These are phyloP conservation scores for Mormoops blainvillei DNA, from an alignment of 2,113 vertebrate species.

Conservation along the genomic window DNA sequence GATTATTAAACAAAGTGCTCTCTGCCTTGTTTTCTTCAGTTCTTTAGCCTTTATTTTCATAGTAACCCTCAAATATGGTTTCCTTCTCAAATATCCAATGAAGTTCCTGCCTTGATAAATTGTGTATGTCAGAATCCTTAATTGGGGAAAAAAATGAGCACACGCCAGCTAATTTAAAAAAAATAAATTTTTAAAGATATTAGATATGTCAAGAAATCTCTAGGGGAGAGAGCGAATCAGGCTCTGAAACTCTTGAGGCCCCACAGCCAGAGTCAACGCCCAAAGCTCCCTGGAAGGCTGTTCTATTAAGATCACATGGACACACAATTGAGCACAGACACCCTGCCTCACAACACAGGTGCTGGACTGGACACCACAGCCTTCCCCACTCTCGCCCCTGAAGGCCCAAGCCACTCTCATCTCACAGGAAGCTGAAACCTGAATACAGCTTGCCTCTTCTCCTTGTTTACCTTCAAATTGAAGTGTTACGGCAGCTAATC, in stretches of 20 bases:
- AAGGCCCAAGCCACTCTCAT: background rate
- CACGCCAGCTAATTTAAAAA: background rate
- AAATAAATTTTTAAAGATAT: background rate
- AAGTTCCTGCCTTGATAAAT: background rate
- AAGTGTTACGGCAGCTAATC: background rate
- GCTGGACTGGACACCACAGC: background rate
- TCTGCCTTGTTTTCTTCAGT: slow-evolving; percentile 5
- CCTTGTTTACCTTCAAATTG: background rate
- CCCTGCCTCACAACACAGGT: rapidly evolving
- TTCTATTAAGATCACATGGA: background rate
- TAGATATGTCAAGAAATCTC: background rate
- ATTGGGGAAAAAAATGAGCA: background rate
- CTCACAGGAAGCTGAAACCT: background rate
- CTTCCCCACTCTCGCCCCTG: background rate
- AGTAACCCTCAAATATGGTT: background rate
- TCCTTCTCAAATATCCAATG: slow-evolving; percentile 17
- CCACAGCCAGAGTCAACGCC: background rate
- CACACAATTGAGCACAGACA: rapidly evolving
- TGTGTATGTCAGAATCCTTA: background rate
- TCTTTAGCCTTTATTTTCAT: slow-evolving; percentile 9
- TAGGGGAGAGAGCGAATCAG: background rate
- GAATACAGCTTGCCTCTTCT: background rate
- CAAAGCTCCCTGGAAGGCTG: background rate
- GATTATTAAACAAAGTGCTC: slow-evolving; percentile 66
- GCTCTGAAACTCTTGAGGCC: background rate